phyloP scores from a whole-genome alignment of 2,888 invertebrate genomes.

The Thumatha senex region DNA sequence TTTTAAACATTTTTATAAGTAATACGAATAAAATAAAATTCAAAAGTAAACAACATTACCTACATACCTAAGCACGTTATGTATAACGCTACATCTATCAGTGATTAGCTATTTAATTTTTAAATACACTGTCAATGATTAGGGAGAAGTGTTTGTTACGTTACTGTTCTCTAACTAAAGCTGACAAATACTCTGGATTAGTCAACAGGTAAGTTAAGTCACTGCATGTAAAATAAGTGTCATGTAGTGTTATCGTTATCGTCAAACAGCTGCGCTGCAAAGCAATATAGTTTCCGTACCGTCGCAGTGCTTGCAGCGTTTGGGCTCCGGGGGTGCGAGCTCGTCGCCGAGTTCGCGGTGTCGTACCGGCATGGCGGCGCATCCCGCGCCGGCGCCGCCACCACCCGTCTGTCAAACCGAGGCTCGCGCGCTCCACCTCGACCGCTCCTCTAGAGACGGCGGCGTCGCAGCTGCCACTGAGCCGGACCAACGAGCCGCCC shows the following conservation, averaged over 20 bases:
- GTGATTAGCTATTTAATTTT: too few relatives aligned
- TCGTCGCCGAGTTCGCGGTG: conserved; percentile 83
- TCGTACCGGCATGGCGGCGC: conserved; percentile 84
- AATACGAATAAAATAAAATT: too few relatives aligned
- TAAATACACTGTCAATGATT: too few relatives aligned
- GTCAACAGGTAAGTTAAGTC: conserved; percentile 30
- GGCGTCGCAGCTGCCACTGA: conserved; percentile 80
- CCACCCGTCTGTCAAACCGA: conserved; percentile 65
- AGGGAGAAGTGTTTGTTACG: background rate
- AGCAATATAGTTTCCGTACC: conserved; percentile 81
- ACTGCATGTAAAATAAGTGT: conserved; percentile 35
- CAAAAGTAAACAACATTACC: background rate
- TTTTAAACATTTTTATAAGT: too few relatives aligned
- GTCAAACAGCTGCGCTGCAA: conserved; percentile 43
- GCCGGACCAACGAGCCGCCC: conserved; percentile 70
- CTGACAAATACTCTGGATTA: conserved; percentile 27
- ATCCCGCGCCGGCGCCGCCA: conserved; percentile 81
- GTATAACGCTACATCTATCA: background rate
- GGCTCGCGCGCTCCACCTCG: conserved; percentile 64
- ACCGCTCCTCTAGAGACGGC: conserved; percentile 77
- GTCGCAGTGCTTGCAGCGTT: conserved; percentile 97
- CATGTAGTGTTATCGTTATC: conserved; percentile 34
- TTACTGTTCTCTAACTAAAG: conserved; percentile 18
- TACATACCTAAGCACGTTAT: background rate
- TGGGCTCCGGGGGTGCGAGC: conserved; percentile 89